Evolutionary conservation across 2,797 vertebrate species (phyloP), one percentile per base, ranked within the genome.

Genomic region (Poeciliopsis infans): DNA sequence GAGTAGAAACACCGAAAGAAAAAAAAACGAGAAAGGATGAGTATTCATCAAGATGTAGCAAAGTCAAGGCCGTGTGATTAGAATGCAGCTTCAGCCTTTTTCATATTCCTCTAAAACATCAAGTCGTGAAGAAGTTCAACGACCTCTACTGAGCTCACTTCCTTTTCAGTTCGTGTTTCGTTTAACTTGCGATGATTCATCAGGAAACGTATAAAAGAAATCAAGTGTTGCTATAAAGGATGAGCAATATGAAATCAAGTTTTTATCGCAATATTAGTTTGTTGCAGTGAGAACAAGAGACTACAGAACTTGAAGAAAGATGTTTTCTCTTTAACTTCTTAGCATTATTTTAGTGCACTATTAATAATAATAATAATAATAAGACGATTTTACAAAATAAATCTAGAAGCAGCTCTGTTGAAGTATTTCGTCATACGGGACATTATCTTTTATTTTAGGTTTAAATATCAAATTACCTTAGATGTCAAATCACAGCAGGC

Each of bases 11-110:
- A 36, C 55, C 86, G 6, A 36, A 61, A 87, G 79, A 79, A 25
- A 25, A 11, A 12, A 8, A 31, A 66, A 85, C 6, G 5, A 59
- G 84, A 72, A 49, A 81, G 68, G 16, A 57, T 1, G 59, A 81
- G 68, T 51, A 53, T 66, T 33, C 47, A 81, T 86, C 53, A 79
- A 86, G 69, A 74, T 78, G 73, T 86, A 79, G 74, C 49, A 53
- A 5, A 83, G 86, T 83, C 79, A 85, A 47, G 71, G 79, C 49
- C 88, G 86, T 93, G 93, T 94, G 93, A 94, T 84, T 74, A 84
- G 76, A 85, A 69, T 92, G 94, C 94, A 81, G 84, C 39, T 83
- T 94, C 91, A 93, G 94, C 93, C 92, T 41, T 93, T 93, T 74
- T 81, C 75, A 4, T 74, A 49, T 72, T 76, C 79, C 79, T 10